A percentile compares a stretch with the other conserved stretches of the same genome.
These are phyloP conservation scores for Eclectus roratus DNA, from an alignment of 2,113 vertebrate genomes.

Conservation along the genomic window DNA sequence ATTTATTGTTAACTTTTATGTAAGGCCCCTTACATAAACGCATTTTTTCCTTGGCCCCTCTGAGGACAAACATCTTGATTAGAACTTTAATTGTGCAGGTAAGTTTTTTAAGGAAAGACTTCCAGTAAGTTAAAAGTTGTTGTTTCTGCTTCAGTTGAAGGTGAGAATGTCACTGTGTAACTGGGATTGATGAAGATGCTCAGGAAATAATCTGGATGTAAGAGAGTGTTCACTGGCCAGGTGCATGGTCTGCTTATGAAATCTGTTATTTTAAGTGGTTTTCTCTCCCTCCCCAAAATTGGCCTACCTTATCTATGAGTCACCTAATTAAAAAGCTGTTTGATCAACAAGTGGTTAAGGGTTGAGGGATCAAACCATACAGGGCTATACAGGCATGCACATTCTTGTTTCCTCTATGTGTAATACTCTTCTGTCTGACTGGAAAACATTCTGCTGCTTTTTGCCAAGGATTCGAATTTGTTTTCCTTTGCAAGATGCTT, in stretches of 20 bases:
- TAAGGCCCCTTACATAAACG: background rate
- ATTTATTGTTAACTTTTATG: background rate
- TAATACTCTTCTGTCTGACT: background rate
- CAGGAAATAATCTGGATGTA: background rate
- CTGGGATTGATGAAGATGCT: background rate
- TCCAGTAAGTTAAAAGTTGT: background rate
- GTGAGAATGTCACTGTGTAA: background rate
- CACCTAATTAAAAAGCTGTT: background rate
- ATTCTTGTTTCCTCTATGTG: background rate
- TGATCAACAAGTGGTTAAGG: background rate
- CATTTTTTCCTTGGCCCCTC: background rate
- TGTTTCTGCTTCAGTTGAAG: background rate
- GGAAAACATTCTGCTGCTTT: background rate
- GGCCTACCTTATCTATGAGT: background rate
- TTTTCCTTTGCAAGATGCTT: background rate
- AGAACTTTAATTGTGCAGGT: background rate
- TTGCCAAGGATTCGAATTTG: background rate
- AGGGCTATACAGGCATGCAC: fast-evolving
- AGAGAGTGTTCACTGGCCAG: background rate
- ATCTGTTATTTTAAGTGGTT: background rate
- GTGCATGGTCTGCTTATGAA: background rate
- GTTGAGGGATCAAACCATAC: background rate
- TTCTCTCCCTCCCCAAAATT: background rate
- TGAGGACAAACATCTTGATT: background rate
- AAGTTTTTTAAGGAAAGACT: background rate